Conservation (phyloP, 2,888 invertebrate genomes). For the Malacosoma neustria region DNA sequence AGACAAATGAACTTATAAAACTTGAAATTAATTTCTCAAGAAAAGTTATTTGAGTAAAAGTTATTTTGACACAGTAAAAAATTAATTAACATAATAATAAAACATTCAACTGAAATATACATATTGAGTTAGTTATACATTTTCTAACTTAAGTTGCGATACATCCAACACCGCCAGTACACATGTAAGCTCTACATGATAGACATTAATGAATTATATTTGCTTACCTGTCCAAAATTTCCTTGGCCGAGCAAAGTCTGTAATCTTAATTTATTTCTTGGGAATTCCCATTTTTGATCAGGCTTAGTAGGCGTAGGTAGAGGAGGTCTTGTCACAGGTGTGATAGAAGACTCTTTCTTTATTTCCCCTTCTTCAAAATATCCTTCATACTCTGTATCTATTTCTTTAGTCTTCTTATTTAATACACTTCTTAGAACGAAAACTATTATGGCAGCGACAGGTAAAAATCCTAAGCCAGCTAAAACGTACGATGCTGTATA, state of each 20-base stretch:
- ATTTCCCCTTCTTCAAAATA: constrained; percentile 75
- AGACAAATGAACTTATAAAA: too few relatives aligned
- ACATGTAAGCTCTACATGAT: too few relatives aligned
- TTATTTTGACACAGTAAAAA: too few relatives aligned
- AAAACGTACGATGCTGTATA: constrained; percentile 77
- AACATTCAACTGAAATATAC: too few relatives aligned
- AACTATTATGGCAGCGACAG: constrained; percentile 72
- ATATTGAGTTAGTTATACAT: too few relatives aligned
- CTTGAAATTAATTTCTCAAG: too few relatives aligned
- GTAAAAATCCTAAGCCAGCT: constrained; percentile 76
- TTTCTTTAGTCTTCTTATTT: constrained; percentile 69
- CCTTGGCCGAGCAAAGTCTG: constrained; percentile 89
- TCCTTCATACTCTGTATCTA: constrained; percentile 76
- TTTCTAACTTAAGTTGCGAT: too few relatives aligned
- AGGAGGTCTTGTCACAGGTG: constrained; percentile 73
- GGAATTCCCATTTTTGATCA: constrained; percentile 83
- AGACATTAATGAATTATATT: too few relatives aligned
- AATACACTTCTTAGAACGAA: constrained; percentile 73
- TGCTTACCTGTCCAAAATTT: constrained; percentile 84
- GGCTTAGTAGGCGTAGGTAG: constrained; percentile 68
- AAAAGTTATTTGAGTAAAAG: too few relatives aligned
- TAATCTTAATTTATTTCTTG: constrained; percentile 82
- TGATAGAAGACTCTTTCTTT: constrained; percentile 66
- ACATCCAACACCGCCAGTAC: too few relatives aligned
- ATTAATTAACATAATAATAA: too few relatives aligned